Evolutionary conservation across 2,797 vertebrate species (phyloP), one percentile per base, ranked within the genome.

Genomic region (Pangasius mekongensis): DNA sequence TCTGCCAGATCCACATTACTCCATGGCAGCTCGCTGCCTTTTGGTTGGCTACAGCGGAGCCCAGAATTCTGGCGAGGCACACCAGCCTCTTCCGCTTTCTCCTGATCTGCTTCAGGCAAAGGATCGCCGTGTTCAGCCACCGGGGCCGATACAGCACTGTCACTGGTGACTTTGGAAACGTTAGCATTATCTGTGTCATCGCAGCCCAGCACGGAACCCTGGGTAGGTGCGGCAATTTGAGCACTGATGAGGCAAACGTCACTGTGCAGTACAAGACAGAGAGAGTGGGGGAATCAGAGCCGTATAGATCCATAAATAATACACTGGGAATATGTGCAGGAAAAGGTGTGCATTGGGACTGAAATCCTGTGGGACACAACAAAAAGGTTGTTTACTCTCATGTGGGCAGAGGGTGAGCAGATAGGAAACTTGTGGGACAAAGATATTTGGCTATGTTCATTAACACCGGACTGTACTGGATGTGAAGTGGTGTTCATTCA

Each of bases 1-100:
- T 97, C 97, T 91, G 98, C 98, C 91, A 99, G 94, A 91, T 99
- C 98, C 77, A 98, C 98, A 27, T 97, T 98, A 91, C 97, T 98
- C 98, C 98, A 99, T 71, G 96, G 97, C 78, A 95, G 91, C 0
- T 96, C 95, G 0, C 80, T 91, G 58, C 91, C 54, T 0, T 58
- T 89, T 0, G 76, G 7, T 30, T 74, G 90, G 14, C 89, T 93
- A n/a, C 92, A 92, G 0, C 86, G 92, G 18, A 93, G 52, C 56
- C 33, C 52, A 18, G 92, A 18, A 93, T 85, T 24, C 92, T 91
- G 5, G 11, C 90, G 7, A 13, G 84, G 78, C 18, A 78, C 54
- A 47, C 27, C 39, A 0, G 43, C 84, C 77, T 93, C 92, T 73
- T 85, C 54, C 20, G 16, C 36, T 6, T 49, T 33, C 36, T 73